A percentile compares a stretch with the other conserved stretches of the same genome.
Conservation (phyloP, 2,888 invertebrate genomes). For the Stratiomys singularior region DNA sequence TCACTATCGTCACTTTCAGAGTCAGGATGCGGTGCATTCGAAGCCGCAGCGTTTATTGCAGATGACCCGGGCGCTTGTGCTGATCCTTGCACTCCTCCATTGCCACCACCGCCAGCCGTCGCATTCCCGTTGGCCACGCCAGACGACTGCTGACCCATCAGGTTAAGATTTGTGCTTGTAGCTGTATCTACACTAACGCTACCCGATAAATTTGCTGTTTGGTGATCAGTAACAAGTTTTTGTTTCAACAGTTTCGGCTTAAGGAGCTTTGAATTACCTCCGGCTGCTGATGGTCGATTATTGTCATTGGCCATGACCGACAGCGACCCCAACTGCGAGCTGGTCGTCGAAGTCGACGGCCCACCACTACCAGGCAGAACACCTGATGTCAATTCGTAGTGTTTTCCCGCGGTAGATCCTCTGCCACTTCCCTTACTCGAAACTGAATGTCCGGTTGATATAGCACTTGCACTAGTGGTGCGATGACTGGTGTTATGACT, state of each 20-base stretch:
- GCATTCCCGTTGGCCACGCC: slow-evolving; percentile 56
- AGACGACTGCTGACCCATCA: slow-evolving; percentile 64
- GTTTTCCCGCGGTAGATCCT: slow-evolving; percentile 34
- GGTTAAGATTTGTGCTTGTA: slow-evolving; percentile 58
- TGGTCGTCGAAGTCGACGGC: slow-evolving; percentile 45
- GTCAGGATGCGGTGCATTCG: slow-evolving; percentile 65
- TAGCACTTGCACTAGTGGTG: slow-evolving; percentile 54
- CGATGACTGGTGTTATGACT: slow-evolving; percentile 51
- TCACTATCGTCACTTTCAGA: slow-evolving; percentile 92
- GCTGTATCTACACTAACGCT: slow-evolving; percentile 62
- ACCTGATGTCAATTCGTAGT: slow-evolving; percentile 51
- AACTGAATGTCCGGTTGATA: slow-evolving; percentile 52
- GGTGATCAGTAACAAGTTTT: slow-evolving; percentile 48
- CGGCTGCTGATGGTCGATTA: slow-evolving; percentile 55
- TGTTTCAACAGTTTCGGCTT: slow-evolving; percentile 44
- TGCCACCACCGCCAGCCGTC: slow-evolving; percentile 37
- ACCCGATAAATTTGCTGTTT: slow-evolving; percentile 47
- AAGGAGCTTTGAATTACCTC: slow-evolving; percentile 53
- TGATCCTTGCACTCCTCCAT: slow-evolving; percentile 32
- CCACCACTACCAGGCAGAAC: slow-evolving; percentile 37
- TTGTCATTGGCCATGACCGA: slow-evolving; percentile 55
- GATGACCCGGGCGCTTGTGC: slow-evolving; percentile 48
- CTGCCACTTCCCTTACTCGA: slow-evolving; percentile 31
- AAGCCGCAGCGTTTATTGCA: slow-evolving; percentile 47
- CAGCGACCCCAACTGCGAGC: slow-evolving; percentile 6